These are phyloP conservation scores for Urocyon cinereoargenteus DNA, from an alignment of 2,797 vertebrate species.

Conservation along the genomic window DNA sequence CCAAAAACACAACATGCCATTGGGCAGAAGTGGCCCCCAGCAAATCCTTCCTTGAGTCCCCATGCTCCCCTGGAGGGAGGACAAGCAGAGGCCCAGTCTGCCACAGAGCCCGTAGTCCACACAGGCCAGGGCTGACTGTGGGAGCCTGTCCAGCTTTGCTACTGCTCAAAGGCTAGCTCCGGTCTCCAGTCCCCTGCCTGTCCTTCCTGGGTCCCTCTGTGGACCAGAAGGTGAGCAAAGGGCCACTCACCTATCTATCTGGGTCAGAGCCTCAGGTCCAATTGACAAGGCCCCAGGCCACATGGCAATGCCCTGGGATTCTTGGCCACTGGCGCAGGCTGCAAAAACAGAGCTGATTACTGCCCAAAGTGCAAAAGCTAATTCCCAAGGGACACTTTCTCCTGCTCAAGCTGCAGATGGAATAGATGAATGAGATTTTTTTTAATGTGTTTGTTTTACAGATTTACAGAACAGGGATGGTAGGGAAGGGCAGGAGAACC, in stretches of 20 bases:
- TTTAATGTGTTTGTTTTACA: slow-evolving; percentile 38
- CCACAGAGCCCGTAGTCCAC: neutral
- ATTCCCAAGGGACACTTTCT: slow-evolving; percentile 23
- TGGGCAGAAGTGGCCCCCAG: neutral
- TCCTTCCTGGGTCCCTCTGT: neutral
- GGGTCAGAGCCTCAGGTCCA: slow-evolving; percentile 40
- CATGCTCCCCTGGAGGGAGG: neutral
- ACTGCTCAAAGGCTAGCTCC: neutral
- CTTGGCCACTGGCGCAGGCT: neutral
- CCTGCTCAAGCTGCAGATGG: slow-evolving; percentile 27
- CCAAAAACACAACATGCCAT: neutral
- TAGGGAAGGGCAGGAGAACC: neutral
- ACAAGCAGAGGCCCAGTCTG: neutral
- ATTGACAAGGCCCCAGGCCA: neutral
- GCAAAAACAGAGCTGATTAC: neutral
- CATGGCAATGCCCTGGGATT: neutral
- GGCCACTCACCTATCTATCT: neutral
- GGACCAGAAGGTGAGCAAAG: neutral
- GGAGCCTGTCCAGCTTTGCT: neutral
- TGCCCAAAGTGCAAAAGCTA: neutral
- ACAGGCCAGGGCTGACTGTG: neutral
- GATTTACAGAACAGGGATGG: neutral
- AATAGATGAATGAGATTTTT: slow-evolving; percentile 18
- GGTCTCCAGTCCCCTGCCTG: neutral
- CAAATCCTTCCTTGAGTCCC: neutral